Conservation (phyloP, 2,113 vertebrate genomes). For the Anolis carolinensis region DNA sequence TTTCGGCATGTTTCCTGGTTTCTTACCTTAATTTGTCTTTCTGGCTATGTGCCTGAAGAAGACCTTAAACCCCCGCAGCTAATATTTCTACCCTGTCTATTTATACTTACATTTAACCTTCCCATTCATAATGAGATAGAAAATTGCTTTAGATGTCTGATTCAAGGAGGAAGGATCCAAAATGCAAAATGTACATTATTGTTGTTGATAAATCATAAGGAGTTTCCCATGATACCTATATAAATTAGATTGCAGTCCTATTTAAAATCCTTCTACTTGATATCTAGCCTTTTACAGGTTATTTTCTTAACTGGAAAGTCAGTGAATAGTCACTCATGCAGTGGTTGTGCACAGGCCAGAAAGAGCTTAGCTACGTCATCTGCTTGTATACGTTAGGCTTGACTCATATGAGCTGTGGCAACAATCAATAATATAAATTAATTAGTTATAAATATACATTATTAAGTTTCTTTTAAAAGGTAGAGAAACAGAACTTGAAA, state of each 20-base stretch:
- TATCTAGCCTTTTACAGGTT: not conserved
- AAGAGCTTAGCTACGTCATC: not conserved
- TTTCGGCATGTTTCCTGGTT: too few relatives aligned
- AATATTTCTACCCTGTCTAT: too few relatives aligned
- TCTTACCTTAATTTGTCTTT: too few relatives aligned
- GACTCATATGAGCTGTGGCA: not conserved
- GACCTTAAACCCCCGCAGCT: too few relatives aligned
- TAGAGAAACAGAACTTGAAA: not conserved
- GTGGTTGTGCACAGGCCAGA: not conserved
- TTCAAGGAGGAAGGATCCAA: too few relatives aligned
- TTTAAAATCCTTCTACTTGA: not conserved
- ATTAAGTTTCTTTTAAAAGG: not conserved
- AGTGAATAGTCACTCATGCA: not conserved
- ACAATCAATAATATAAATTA: not conserved
- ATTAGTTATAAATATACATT: not conserved
- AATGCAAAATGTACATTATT: too few relatives aligned
- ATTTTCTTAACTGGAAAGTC: not conserved
- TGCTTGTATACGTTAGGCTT: not conserved
- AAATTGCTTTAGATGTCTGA: too few relatives aligned
- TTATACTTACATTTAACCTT: too few relatives aligned
- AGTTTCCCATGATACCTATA: not conserved
- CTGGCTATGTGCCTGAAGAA: too few relatives aligned
- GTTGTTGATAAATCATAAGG: too few relatives aligned
- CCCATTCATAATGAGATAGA: too few relatives aligned
- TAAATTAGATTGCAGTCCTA: not conserved